Base-by-base conservation (phyloP, 1,140 invertebrate species). In the Tribolium castaneum region DNA sequence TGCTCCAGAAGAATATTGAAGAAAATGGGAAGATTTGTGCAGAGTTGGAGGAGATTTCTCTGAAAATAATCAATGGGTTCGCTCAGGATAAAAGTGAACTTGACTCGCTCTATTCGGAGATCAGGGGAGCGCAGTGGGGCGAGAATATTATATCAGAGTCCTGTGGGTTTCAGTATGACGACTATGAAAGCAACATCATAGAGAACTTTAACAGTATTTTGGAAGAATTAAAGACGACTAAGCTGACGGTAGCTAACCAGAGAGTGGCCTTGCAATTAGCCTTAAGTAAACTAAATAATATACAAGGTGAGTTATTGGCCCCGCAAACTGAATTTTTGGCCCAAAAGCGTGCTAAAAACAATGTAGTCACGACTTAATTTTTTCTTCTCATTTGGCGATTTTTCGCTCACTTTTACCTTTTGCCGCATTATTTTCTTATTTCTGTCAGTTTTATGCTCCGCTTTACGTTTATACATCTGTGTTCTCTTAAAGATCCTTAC, bases 1-100 rank as follows among this genome's bases (percentile, higher is more conserved):
- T 88, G 49, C 82, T 86, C 80, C 84, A 87, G 34, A 90, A 88
- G 82, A 84, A 84, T 49, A 82, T 86, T 70, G 86, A 88, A 81
- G 89, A 88, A 81, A 90, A 86, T 71, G 78, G 84, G 22, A 78
- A 84, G 74, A 88, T 87, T 78, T 90, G 93, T 81, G 87, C 89
- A 50, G 94, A 93, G 84, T 88, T 95, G 77, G 93, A 95, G 85
- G 93, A 95, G 86, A 94, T 95, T 82, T 93, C 93, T 10, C 85
- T 94, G 49, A 92, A 92, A 86, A 84, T 93, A 49, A 90, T 93
- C 6, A 92, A 91, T 78, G 92, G 89, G 84, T 90, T 92, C 82
- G 89, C 90, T 83, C 87, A 91, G 83, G 91, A 92, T 80, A 93
- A 92, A 81, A 90, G 88, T 75, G 91, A 93, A 83, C 83, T 93